Evolutionary conservation across 2,797 vertebrate species (phyloP), one percentile per base, ranked within the genome.

Genomic region (Synaphobranchus kaupii): DNA sequence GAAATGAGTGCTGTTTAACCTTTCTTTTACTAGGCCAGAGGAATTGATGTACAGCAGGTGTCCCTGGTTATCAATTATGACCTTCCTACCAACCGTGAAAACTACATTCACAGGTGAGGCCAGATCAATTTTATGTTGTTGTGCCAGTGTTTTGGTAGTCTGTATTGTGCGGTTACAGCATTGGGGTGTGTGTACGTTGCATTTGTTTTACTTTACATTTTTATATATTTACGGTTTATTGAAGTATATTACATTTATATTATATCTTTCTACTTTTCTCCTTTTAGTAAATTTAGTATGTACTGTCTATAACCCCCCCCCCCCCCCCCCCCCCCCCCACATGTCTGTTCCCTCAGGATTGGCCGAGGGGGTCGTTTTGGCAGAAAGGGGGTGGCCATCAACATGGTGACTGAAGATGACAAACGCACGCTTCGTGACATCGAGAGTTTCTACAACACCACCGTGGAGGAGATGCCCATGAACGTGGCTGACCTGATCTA

Each of bases 381-480:
- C n/a, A 93, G 94, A 0, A 96, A 96, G 85, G 95, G 95, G 6
- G 95, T 96, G 1, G 95, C 95, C 78, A 96, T 96, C 71, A 96
- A 96, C 83, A 95, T 96, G 93, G 95, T 96, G 88, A 96, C 94
- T 0, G 95, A 96, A 81, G 95, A 96, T 50, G 95, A 96, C 91
- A 96, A 95, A 48, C 93, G 95, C 66, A 95, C 95, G 0, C 93
- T 96, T 39, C 89, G 95, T 0, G 95, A 96, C 89, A 96, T 96
- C 0, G 95, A 96, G 92, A 95, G 94, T 6, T 96, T 96, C 89
- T 96, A 96, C 88, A 96, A 96, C 92, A 96, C 95, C 60, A 94
- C 95, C 85, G 95, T 96, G 31, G 95, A 95, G 92, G 95, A 96
- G 88, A 96, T 96, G 95, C 95, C 95, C 1, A 94, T 96, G 91